These are phyloP conservation scores for Palaemon carinicauda DNA, from an alignment of 1,140 invertebrate species.

Conservation along the genomic window DNA sequence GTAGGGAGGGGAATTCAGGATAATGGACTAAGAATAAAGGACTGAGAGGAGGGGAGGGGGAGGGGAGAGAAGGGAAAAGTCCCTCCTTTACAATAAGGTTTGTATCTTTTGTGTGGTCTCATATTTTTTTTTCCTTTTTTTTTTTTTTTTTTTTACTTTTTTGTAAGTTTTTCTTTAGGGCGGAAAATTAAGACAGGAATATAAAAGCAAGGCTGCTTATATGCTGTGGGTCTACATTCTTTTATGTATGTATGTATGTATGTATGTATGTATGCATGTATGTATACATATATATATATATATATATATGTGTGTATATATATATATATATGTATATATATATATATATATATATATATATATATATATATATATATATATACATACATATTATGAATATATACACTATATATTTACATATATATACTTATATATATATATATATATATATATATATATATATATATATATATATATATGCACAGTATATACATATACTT, in stretches of 20 bases:
- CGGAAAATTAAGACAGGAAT: too few relatives aligned
- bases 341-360: not conserved
- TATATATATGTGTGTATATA: not conserved
- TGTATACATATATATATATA: conserved; percentile 9
- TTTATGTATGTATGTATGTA: not conserved
- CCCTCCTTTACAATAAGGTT: too few relatives aligned
- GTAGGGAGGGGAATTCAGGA: not conserved
- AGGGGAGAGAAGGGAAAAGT: too few relatives aligned
- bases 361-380: not conserved
- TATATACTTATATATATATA: not conserved
- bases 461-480: too few relatives aligned
- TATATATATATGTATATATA: not conserved
- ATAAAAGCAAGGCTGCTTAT: not conserved
- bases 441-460: not conserved
- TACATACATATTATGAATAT: too few relatives aligned
- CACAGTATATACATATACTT: not conserved
- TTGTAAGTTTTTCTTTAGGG: too few relatives aligned
- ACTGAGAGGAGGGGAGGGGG: not conserved
- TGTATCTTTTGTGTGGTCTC: too few relatives aligned
- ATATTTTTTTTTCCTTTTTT: too few relatives aligned
- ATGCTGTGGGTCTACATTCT: not conserved
- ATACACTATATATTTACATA: too few relatives aligned
- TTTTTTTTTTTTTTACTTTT: too few relatives aligned
- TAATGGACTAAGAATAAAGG: not conserved
- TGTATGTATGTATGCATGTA: conserved; percentile 9